phyloP scores from a whole-genome alignment of 2,113 vertebrate species.

The Gulo gulo region DNA sequence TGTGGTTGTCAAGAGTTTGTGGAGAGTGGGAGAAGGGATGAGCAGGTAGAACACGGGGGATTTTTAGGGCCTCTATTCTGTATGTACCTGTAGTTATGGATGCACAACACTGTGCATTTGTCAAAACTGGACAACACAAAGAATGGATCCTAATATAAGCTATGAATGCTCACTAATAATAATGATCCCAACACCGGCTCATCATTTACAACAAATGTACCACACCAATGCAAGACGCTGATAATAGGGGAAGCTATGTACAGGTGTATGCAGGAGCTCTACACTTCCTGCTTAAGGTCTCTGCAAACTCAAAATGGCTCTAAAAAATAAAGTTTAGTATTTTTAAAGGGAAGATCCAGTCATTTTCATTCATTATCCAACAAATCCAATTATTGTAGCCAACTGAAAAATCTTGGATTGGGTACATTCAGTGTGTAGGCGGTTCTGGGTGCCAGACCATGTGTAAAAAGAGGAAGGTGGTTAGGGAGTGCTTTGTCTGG shows the following conservation, averaged over 20 bases:
- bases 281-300: not conserved
- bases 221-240: not conserved
- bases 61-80: not conserved
- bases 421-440: not conserved
- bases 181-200: not conserved
- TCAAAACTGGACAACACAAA: not conserved
- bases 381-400: not conserved
- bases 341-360: not conserved
- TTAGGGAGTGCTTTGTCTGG: not conserved
- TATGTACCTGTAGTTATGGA: not conserved
- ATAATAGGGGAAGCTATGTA: not conserved
- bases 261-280: not conserved
- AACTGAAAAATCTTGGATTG: not conserved
- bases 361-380: not conserved
- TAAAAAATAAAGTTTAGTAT: not conserved
- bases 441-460: not conserved
- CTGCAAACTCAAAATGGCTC: not conserved
- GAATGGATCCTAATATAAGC: not conserved
- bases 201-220: not conserved
- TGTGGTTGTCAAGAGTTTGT: not conserved
- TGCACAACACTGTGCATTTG: not conserved
- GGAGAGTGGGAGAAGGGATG: not conserved
- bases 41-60: not conserved
- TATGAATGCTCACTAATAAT: not conserved
- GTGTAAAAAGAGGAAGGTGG: constrained; percentile 35